Base-by-base conservation (phyloP, 2,113 vertebrate species). In the Petrocephalus microphthalmus region DNA sequence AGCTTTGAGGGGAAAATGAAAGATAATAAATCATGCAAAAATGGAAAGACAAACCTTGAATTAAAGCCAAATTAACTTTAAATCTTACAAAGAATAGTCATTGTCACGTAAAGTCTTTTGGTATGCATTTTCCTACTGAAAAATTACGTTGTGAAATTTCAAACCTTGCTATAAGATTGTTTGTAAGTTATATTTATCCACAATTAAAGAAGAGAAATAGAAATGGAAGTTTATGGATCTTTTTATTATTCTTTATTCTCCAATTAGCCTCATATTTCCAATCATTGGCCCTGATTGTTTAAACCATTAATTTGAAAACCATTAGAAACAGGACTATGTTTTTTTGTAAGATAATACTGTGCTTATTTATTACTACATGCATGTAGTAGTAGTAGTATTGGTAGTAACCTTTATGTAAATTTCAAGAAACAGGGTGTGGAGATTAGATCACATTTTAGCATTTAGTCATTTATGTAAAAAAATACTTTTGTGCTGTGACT, bases 81-180 rank as follows among this genome's bases (percentile, higher is more conserved):
- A 33, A 83, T 3, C 89, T 88, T 51, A 25, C 42, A n/a, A 3
- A 82, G 49, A 86, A 25, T 90, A 91, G 91, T 91, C 91, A 92
- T 93, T 94, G 94, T 90, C 93, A 91, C 84, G 94, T 94, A 94
- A 95, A 92, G 93, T 11, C n/a, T 25, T 64, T 64, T 25, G 10
- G 2, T 11, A 64, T 25, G 57, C 20, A 64, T n/a, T n/a, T 57
- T 20, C 54, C 20, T 56, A 56, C 54, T 4, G 1, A 54, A 54
- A 54, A 54, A 5, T 54, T 13, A 19, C 22, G 54, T 57, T 57
- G 45, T 47, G 4, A 57, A n/a, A 60, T 60, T n/a, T 64, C n/a
- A 64, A 25, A 25, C 60, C 7, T 11, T 64, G n/a, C 25, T 64
- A 60, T n/a, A 60, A 25, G 57, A 25, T 10, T 7, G n/a, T 10